phyloP scores from a whole-genome alignment of 2,113 vertebrate genomes.

The Seriola dumerili region DNA sequence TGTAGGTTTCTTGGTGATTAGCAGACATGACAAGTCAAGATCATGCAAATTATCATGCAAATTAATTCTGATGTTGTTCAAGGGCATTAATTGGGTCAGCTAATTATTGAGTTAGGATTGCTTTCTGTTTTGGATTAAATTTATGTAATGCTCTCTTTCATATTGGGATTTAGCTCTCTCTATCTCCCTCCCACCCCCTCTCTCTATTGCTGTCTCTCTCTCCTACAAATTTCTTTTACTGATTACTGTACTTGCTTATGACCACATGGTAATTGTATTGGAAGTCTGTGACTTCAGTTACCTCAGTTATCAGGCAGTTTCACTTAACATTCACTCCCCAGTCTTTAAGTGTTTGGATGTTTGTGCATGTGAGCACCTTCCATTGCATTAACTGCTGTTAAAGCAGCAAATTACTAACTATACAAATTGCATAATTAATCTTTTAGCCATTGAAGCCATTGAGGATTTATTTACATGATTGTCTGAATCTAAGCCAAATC shows the following conservation, averaged over 20 bases:
- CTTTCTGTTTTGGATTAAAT: constrained; percentile 2
- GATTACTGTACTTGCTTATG: background rate
- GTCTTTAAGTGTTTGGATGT: fast-evolving
- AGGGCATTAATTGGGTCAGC: background rate
- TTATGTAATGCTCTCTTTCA: background rate
- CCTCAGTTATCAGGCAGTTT: background rate
- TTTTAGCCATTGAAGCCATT: background rate
- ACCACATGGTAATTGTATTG: background rate
- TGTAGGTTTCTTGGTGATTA: background rate
- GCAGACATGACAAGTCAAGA: background rate
- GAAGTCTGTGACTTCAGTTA: background rate
- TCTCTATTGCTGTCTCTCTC: background rate
- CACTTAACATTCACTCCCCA: background rate
- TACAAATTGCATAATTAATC: constrained; percentile 22
- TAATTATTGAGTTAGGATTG: constrained; percentile 7
- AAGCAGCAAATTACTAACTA: constrained; percentile 31
- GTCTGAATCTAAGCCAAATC: constrained; percentile 1
- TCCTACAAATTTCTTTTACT: background rate
- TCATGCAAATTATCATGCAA: background rate
- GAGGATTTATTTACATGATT: constrained; percentile 34
- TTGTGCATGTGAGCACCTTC: background rate
- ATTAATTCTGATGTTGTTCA: constrained; percentile 3
- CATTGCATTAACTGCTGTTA: background rate
- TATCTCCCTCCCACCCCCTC: background rate
- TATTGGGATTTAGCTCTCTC: background rate